Conservation (phyloP, 2,797 vertebrate species). For the Babyrousa celebensis region DNA sequence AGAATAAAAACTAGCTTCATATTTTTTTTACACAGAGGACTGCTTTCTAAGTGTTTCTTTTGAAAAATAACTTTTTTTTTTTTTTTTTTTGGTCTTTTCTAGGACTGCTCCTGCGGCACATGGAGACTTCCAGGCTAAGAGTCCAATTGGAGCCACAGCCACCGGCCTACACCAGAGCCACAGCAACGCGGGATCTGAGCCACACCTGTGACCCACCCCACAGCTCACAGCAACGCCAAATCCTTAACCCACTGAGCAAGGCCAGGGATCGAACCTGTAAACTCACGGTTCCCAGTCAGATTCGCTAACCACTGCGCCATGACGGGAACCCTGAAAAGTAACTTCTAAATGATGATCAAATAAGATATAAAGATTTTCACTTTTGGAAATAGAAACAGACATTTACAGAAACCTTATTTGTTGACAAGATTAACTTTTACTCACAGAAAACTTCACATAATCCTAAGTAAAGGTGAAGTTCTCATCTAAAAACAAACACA, state of each 20-base stretch:
- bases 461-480: conserved; percentile 64
- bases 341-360: conserved; percentile 40
- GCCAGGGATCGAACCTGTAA: too few species aligned
- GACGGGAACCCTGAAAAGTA: neutral
- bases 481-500: conserved; percentile 65
- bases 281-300: too few species aligned
- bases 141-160: too few species aligned
- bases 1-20: conserved; percentile 58
- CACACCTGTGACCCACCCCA: too few species aligned
- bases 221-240: too few species aligned
- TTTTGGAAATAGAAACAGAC: conserved; percentile 65
- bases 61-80: neutral
- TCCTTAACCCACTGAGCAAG: too few species aligned
- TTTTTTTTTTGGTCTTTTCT: too few species aligned
- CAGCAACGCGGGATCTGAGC: too few species aligned
- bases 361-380: conserved; percentile 63
- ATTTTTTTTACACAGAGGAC: neutral
- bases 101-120: too few species aligned
- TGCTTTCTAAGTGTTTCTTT: neutral
- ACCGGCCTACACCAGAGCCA: too few species aligned
- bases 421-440: conserved; percentile 72
- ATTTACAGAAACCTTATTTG: conserved; percentile 11
- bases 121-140: too few species aligned
- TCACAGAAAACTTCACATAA: conserved; percentile 66
- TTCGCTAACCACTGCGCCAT: too few species aligned